These are phyloP conservation scores for Scaptomyza cyrtandrae DNA, from an alignment of 2,888 invertebrate genomes.

Conservation along the genomic window DNA sequence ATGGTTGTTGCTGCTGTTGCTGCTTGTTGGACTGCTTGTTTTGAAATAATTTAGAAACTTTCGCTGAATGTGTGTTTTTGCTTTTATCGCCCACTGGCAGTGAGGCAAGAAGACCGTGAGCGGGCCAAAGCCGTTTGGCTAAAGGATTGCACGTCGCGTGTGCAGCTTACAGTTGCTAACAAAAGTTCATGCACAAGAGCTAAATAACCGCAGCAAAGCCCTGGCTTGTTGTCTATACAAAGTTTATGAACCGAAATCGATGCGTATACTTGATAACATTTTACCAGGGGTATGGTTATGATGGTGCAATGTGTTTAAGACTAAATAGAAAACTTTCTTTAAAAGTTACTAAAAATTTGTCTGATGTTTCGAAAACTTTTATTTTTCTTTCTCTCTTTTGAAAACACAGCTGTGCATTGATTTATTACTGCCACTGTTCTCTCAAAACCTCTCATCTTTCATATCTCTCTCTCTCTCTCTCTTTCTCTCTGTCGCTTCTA, in stretches of 20 bases:
- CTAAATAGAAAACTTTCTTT: neutral
- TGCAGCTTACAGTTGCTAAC: slow-evolving; percentile 48
- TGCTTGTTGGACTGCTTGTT: slow-evolving; percentile 64
- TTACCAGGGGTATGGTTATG: neutral
- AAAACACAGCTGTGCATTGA: slow-evolving; percentile 13
- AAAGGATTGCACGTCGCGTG: slow-evolving; percentile 48
- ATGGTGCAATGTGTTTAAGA: neutral
- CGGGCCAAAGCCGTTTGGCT: slow-evolving; percentile 9
- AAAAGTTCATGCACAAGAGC: slow-evolving; percentile 46
- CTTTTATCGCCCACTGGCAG: slow-evolving; percentile 56
- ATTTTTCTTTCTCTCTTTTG: too few species aligned
- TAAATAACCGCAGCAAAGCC: slow-evolving; percentile 22
- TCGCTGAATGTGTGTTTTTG: slow-evolving; percentile 75
- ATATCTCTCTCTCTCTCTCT: slow-evolving; percentile 1
- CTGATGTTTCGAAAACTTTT: too few species aligned
- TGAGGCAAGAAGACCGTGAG: slow-evolving; percentile 7
- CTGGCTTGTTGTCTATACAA: slow-evolving; percentile 12
- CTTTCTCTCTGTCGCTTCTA: neutral
- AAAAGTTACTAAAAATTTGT: neutral
- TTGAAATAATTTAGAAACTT: slow-evolving; percentile 80
- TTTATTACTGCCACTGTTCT: slow-evolving; percentile 53
- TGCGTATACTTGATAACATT: slow-evolving; percentile 41
- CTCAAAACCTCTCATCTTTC: neutral
- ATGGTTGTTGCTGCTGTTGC: slow-evolving; percentile 18
- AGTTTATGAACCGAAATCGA: slow-evolving; percentile 29